Percentiles rank a stretch among this genome's conserved stretches.
Evolutionary conservation across 2,113 vertebrate genomes (phyloP).

Genomic region (Oncorhynchus nerka): DNA sequence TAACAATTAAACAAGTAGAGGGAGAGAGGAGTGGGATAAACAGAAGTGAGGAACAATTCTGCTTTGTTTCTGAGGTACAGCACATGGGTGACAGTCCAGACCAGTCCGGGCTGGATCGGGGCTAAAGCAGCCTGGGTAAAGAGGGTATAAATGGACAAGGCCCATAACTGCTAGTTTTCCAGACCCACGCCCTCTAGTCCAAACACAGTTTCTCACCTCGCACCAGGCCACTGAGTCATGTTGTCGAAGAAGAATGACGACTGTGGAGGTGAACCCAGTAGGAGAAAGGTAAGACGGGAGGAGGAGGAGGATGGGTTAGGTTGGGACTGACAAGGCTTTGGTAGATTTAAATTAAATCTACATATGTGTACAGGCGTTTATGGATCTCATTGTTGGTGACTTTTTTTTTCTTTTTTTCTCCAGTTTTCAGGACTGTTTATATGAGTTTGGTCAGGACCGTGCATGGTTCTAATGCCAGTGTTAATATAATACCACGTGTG

Average conservation of each 20-base stretch:
- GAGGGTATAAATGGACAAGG: slow-evolving; percentile 18
- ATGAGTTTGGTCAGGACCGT: no score
- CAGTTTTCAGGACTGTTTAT: no score
- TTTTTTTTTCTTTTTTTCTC: no score
- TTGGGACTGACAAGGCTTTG: no score
- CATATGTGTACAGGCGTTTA: no score
- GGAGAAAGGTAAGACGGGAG: slow-evolving; percentile 48
- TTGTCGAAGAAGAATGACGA: slow-evolving; percentile 54
- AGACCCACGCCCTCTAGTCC: not conserved
- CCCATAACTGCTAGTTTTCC: slow-evolving; percentile 11
- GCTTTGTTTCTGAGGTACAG: slow-evolving; percentile 48
- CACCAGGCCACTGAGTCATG: slow-evolving; percentile 26
- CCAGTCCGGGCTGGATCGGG: slow-evolving; percentile 51
- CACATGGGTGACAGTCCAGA: slow-evolving; percentile 12
- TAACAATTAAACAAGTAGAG: slow-evolving; percentile 20
- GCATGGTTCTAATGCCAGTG: no score
- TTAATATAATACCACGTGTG: no score
- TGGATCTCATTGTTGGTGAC: no score
- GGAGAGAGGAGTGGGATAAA: slow-evolving; percentile 16
- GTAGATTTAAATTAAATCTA: no score
- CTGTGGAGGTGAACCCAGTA: slow-evolving; percentile 12
- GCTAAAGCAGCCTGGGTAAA: slow-evolving; percentile 23
- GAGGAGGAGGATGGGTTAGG: not conserved
- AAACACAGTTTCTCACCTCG: no score
- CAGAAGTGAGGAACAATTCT: slow-evolving; percentile 40